phyloP scores from a whole-genome alignment of 64 coral and sea anemone species.

The Pachyseris speciosa region DNA sequence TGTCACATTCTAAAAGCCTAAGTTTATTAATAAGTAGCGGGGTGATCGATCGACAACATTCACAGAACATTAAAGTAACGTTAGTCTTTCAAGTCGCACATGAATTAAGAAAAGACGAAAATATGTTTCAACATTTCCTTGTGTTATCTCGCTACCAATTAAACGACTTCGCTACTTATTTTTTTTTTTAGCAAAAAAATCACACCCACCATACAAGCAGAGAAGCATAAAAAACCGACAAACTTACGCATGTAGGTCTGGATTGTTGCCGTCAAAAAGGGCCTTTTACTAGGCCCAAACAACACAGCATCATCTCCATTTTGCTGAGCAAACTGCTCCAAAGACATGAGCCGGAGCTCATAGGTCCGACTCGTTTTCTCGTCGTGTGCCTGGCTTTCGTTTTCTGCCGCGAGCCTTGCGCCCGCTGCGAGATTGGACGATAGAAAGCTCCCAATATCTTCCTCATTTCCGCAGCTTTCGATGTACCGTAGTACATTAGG shows the following conservation, averaged over 20 bases:
- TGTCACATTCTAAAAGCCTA: too few relatives aligned
- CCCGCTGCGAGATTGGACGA: slow-evolving; percentile 40
- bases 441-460: slow-evolving; percentile 14
- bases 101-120: too few relatives aligned
- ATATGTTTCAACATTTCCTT: too few relatives aligned
- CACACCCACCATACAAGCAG: too few relatives aligned
- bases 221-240: background rate
- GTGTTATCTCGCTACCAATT: too few relatives aligned
- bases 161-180: too few relatives aligned
- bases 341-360: slow-evolving; percentile 53
- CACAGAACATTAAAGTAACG: too few relatives aligned
- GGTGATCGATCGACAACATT: too few relatives aligned
- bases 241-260: slow-evolving; percentile 52
- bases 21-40: too few relatives aligned
- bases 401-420: too few relatives aligned
- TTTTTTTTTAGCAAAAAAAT: too few relatives aligned
- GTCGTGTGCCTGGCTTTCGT: background rate
- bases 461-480: slow-evolving; percentile 39
- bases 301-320: slow-evolving; percentile 53
- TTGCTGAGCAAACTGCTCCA: slow-evolving; percentile 48
- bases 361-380: slow-evolving; percentile 20
- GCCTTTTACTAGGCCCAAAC: slow-evolving; percentile 24
- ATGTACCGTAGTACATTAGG: slow-evolving; percentile 41
- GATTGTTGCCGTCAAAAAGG: slow-evolving; percentile 47
- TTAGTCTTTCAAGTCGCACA: too few relatives aligned